Base-by-base conservation (phyloP, 2,797 vertebrate species). In the Smutsia temminckii region DNA sequence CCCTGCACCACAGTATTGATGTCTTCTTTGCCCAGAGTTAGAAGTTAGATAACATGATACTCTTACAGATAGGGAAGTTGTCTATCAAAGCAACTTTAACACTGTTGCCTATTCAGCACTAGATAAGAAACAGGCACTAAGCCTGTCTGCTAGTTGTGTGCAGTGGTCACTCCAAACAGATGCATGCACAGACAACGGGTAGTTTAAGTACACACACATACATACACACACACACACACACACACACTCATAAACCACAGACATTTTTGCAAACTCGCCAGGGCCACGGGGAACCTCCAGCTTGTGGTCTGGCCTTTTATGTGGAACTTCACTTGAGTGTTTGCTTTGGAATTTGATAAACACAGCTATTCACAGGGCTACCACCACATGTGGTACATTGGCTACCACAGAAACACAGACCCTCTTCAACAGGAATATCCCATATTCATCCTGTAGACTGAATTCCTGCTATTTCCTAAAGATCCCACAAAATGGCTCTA, bases 271-370 rank as follows among this genome's bases (percentile, higher is more conserved):
- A 84, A 86, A 80, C 66, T 87, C 4, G 0, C 77, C 79, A 91
- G 37, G 81, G 42, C 85, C 37, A 63, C 10, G 18, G 64, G 91
- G 66, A 96, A 86, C 64, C 79, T 97, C 90, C 32, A 94, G 85
- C 72, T 94, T 91, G 87, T 84, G 96, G 92, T 96, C 64, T 93
- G 86, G 88, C 42, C 75, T 96, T 95, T 94, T 77, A 90, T 89
- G 87, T 91, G 83, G 69, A 37, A 79, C 88, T 96, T 91, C 71
- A 42, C 64, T 97, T 92, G 88, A 96, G 89, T 96, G 85, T 94
- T 96, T 96, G 94, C 96, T 97, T 95, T 95, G 95, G 93, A 95
- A 97, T 96, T 93, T 94, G 92, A 96, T 95, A 95, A 97, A 96
- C 88, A 95, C 59, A 95, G 78, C 53, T 97, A 95, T 87, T 96